Conservation (phyloP, 2,113 vertebrate genomes). For the Alaudala cheleensis region DNA sequence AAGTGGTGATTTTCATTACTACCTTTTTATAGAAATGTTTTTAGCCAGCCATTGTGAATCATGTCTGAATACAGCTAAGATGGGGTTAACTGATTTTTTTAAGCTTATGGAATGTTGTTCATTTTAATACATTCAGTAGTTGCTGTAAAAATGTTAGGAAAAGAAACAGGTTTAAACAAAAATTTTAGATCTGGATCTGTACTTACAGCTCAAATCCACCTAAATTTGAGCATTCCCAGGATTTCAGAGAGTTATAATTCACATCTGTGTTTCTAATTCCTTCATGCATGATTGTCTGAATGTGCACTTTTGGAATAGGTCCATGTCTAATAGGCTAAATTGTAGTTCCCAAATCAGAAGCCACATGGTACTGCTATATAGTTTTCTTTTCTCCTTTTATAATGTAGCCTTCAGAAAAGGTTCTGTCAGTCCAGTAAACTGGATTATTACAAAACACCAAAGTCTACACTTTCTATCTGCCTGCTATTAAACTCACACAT, state of each 20-base stretch:
- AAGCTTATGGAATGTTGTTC: background rate
- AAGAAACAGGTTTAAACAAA: slow-evolving; percentile 7
- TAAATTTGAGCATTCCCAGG: slow-evolving; percentile 28
- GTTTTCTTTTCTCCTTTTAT: background rate
- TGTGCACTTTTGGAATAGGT: slow-evolving; percentile 37
- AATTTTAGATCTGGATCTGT: slow-evolving; percentile 22
- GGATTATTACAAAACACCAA: background rate
- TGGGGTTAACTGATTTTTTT: background rate
- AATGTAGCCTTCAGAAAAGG: background rate
- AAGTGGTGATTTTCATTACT: background rate
- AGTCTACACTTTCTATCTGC: background rate
- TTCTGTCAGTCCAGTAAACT: background rate
- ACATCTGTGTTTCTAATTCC: slow-evolving; percentile 51
- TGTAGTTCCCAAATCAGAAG: slow-evolving; percentile 40
- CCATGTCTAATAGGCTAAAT: slow-evolving; percentile 50
- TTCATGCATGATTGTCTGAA: slow-evolving; percentile 36
- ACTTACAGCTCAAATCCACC: background rate
- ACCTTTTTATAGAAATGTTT: background rate
- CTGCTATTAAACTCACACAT: background rate
- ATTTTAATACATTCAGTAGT: slow-evolving; percentile 5
- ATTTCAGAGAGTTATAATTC: slow-evolving; percentile 40
- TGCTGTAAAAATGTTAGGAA: slow-evolving; percentile 4
- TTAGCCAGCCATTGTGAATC: background rate
- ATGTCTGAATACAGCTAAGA: background rate
- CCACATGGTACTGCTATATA: slow-evolving; percentile 25